Conservation (phyloP, 2,888 invertebrate species). For the Omphaloscelis lunosa region DNA sequence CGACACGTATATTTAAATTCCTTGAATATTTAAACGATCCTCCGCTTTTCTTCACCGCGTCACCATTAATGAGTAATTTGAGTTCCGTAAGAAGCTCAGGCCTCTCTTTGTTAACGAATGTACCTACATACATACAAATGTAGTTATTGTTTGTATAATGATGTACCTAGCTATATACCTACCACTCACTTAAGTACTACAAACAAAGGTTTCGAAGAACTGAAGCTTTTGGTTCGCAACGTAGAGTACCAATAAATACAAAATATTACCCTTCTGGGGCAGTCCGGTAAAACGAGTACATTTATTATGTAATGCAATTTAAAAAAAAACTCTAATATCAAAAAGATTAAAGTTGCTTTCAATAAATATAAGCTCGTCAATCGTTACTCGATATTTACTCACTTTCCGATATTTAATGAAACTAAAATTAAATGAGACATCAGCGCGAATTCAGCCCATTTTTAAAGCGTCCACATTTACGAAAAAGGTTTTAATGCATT, state of each 20-base stretch:
- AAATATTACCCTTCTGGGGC: neutral
- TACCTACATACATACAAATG: constrained; percentile 24
- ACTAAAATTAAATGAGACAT: constrained; percentile 19
- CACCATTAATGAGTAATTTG: constrained; percentile 69
- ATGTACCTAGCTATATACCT: neutral
- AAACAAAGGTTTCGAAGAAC: constrained; percentile 3
- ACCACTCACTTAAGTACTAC: neutral
- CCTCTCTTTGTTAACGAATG: constrained; percentile 60
- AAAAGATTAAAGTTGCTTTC: neutral
- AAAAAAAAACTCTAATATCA: neutral
- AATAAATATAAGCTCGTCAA: neutral
- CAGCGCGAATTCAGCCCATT: neutral
- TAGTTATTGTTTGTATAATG: constrained; percentile 16
- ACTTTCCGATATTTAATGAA: neutral
- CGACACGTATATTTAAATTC: constrained; percentile 60
- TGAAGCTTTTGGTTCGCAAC: neutral
- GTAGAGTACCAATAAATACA: neutral
- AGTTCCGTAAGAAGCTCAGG: constrained; percentile 64
- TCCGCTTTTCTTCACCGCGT: constrained; percentile 54
- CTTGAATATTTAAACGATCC: constrained; percentile 66
- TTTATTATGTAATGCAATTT: neutral
- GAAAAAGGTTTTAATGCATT: constrained; percentile 45
- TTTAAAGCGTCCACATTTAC: constrained; percentile 18
- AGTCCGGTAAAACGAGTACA: neutral
- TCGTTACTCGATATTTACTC: neutral